Conservation (phyloP, 1,140 invertebrate genomes). For the Drosophila murphyi region DNA sequence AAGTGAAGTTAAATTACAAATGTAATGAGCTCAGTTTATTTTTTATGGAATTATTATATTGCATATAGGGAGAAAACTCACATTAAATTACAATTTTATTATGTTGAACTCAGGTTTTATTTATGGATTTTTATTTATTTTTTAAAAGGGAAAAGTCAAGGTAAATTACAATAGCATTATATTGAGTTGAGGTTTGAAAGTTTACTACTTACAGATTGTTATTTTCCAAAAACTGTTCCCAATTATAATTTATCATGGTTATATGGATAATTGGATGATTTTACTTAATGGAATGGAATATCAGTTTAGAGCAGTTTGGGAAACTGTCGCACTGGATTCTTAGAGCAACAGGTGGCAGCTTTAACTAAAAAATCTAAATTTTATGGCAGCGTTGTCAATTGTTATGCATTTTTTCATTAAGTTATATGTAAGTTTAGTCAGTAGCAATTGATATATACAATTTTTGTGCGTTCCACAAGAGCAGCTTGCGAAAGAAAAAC, state of each 20-base stretch:
- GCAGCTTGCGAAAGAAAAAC: slow-evolving; percentile 47
- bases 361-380: background rate
- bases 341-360: slow-evolving; percentile 23
- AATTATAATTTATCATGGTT: slow-evolving; percentile 48
- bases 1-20: too few species aligned
- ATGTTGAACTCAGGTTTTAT: background rate
- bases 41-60: too few species aligned
- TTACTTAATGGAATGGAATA: background rate
- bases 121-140: too few species aligned
- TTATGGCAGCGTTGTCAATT: background rate
- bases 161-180: background rate
- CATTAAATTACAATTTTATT: background rate
- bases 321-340: too few species aligned
- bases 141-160: too few species aligned
- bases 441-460: slow-evolving; percentile 1
- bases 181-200: too few species aligned
- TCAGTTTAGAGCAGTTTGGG: background rate
- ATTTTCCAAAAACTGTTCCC: slow-evolving; percentile 68
- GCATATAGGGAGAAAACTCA: too few species aligned
- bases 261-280: background rate
- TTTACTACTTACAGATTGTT: slow-evolving; percentile 66
- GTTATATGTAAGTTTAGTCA: background rate
- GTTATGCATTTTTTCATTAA: background rate
- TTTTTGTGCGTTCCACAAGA: background rate
- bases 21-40: too few species aligned